phyloP scores from a whole-genome alignment of 2,888 invertebrate species.

The Tyria jacobaeae region DNA sequence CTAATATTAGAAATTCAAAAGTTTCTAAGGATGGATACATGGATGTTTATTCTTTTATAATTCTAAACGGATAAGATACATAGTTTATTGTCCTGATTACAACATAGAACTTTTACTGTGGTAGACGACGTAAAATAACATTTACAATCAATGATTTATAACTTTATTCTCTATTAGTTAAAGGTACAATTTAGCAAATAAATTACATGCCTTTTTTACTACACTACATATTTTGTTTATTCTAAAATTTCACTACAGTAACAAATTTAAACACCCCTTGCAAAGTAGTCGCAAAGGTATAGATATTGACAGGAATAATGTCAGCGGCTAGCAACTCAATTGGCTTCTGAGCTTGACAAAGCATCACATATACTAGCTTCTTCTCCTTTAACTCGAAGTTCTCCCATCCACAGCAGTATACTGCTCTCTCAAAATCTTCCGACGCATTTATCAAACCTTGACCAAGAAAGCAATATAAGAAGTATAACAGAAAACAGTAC shows the following conservation, averaged over 20 bases:
- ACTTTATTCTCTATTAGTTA: too few species aligned
- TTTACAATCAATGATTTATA: too few species aligned
- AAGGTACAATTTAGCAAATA: too few species aligned
- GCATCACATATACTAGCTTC: constrained; percentile 65
- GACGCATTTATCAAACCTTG: constrained; percentile 72
- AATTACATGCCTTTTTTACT: too few species aligned
- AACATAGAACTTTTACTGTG: too few species aligned
- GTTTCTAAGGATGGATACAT: too few species aligned
- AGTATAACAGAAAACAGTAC: constrained; percentile 72
- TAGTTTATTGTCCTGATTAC: too few species aligned
- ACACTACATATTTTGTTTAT: not conserved
- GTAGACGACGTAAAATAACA: too few species aligned
- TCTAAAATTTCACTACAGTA: constrained; percentile 71
- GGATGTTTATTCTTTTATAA: too few species aligned
- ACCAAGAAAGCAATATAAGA: constrained; percentile 75
- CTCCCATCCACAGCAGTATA: constrained; percentile 80
- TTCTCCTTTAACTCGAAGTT: constrained; percentile 66
- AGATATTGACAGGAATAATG: constrained; percentile 77
- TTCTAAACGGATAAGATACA: too few species aligned
- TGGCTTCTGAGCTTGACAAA: constrained; percentile 69
- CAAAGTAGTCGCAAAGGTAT: constrained; percentile 73
- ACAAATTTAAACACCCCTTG: constrained; percentile 76
- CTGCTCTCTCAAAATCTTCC: constrained; percentile 66
- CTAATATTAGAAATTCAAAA: too few species aligned
- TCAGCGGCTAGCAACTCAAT: constrained; percentile 71